Evolutionary conservation across 2,113 vertebrate species (phyloP).

Genomic region (Lepus americanus): DNA sequence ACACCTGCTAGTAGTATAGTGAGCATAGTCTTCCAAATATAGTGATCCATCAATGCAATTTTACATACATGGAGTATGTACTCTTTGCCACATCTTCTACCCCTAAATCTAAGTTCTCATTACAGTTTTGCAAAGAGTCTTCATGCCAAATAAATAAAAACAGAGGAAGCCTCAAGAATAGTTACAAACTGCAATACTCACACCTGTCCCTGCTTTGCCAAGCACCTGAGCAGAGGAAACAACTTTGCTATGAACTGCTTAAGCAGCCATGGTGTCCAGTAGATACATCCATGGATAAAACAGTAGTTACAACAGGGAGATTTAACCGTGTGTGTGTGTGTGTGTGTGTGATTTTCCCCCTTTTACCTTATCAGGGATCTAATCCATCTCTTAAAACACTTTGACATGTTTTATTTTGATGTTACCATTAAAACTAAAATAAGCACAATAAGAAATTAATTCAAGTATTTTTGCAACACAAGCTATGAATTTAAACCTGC

Average conservation of each 20-base stretch:
- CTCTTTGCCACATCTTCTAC: too few species aligned
- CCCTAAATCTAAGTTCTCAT: neutral
- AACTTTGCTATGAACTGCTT: neutral
- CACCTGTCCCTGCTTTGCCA: neutral
- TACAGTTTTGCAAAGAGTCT: neutral
- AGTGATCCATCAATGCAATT: too few species aligned
- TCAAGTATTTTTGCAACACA: neutral
- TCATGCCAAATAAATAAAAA: neutral
- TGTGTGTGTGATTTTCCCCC: neutral
- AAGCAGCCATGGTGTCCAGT: neutral
- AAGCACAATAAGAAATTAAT: slow-evolving; percentile 9
- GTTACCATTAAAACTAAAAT: slow-evolving; percentile 11
- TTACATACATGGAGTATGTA: too few species aligned
- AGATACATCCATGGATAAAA: neutral
- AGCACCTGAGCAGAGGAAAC: neutral
- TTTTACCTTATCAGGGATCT: neutral
- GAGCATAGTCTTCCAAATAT: too few species aligned
- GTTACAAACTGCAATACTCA: neutral
- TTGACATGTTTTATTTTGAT: slow-evolving; percentile 27
- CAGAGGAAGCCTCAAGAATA: neutral
- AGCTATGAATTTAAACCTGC: neutral
- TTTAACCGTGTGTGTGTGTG: neutral
- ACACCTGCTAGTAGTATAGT: too few species aligned
- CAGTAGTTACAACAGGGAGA: neutral
- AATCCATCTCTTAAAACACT: neutral